These are phyloP conservation scores for Protosalanx chinensis DNA, from an alignment of 2,797 vertebrate genomes.

Conservation along the genomic window DNA sequence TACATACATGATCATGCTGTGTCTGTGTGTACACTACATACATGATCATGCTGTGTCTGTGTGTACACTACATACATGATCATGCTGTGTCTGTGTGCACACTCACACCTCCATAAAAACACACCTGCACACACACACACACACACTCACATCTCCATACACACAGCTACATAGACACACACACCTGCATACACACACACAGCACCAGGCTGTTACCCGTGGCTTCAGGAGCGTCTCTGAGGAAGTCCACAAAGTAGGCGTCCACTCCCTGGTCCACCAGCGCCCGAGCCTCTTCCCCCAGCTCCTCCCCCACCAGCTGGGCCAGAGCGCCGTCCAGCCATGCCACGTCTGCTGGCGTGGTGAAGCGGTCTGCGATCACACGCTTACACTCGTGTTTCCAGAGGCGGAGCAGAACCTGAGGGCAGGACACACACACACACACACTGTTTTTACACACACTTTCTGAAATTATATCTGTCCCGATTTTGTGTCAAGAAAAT, in stretches of 20 bases:
- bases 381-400: slow-evolving; percentile 96
- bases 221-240: slow-evolving; percentile 83
- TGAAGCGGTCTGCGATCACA: slow-evolving; percentile 93
- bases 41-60: not conserved
- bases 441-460: too few species aligned
- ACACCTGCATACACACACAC: not conserved
- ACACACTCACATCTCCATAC: too few species aligned
- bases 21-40: not conserved
- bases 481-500: too few species aligned
- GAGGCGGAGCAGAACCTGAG: slow-evolving; percentile 79
- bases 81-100: not conserved
- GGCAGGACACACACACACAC: not conserved
- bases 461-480: too few species aligned
- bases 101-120: too few species aligned
- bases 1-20: not conserved
- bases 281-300: slow-evolving; percentile 66
- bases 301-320: slow-evolving; percentile 74
- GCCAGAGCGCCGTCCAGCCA: slow-evolving; percentile 85
- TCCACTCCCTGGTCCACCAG: slow-evolving; percentile 70
- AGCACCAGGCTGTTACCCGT: slow-evolving; percentile 72
- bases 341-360: slow-evolving; percentile 75
- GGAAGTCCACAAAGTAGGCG: slow-evolving; percentile 90
- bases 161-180: too few species aligned
- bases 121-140: too few species aligned
- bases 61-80: not conserved